phyloP scores from a whole-genome alignment of 2,113 vertebrate species.

The Galeopterus variegatus region DNA sequence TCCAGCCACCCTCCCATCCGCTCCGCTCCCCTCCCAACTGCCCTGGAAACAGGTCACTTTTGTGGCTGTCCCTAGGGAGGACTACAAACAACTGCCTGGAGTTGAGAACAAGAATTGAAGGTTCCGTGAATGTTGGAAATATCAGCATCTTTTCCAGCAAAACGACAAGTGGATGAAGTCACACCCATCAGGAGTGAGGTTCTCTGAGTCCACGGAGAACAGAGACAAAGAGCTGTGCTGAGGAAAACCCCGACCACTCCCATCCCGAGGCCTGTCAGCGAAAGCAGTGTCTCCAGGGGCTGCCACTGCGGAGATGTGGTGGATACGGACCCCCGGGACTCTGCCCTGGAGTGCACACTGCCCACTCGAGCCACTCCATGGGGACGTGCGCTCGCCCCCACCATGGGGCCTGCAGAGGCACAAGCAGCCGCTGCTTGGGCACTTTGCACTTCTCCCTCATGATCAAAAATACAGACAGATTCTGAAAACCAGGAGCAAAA shows the following conservation, averaged over 20 bases:
- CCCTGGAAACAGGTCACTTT: rapidly evolving
- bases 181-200: background rate
- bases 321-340: background rate
- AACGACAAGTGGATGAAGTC: background rate
- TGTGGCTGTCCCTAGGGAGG: rapidly evolving
- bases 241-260: background rate
- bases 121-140: rapidly evolving
- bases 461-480: rapidly evolving
- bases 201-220: no score
- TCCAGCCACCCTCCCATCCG: no score
- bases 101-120: rapidly evolving
- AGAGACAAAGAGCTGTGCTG: background rate
- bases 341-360: background rate
- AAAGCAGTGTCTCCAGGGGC: no score
- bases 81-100: rapidly evolving
- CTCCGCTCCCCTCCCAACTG: background rate
- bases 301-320: no score
- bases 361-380: background rate
- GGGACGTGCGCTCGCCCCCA: rapidly evolving
- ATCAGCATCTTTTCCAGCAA: background rate
- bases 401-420: background rate
- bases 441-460: rapidly evolving
- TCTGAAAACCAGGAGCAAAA: background rate
- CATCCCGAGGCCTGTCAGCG: no score
- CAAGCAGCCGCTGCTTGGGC: no score